phyloP scores from a whole-genome alignment of 2,113 vertebrate genomes.

The Halcyon malimbica region DNA sequence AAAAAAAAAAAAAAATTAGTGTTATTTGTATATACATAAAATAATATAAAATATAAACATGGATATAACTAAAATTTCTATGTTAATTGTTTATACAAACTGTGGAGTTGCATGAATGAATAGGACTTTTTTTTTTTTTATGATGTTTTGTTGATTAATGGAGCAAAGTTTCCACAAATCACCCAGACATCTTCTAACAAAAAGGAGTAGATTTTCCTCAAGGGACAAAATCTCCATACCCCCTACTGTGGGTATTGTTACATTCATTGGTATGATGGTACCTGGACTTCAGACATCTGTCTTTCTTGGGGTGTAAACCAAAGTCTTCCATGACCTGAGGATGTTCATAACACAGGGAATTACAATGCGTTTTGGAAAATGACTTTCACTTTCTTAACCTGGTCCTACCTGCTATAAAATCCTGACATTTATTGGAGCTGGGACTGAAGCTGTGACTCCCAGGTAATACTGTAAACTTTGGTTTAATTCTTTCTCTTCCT shows the following conservation, averaged over 20 bases:
- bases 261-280: not conserved
- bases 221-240: not conserved
- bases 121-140: not conserved
- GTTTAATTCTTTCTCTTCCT: not conserved
- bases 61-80: not conserved
- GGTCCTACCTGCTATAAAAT: not conserved
- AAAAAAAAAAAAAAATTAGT: rapidly evolving
- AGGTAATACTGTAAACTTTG: not conserved
- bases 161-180: not conserved
- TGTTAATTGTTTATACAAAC: not conserved
- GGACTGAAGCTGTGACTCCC: not conserved
- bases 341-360: not conserved
- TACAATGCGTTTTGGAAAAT: not conserved
- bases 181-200: not conserved
- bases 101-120: not conserved
- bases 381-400: not conserved
- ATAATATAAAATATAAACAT: not conserved
- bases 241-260: not conserved
- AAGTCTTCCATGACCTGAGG: not conserved
- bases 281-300: not conserved
- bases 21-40: not conserved
- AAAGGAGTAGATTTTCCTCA: not conserved
- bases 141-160: not conserved
- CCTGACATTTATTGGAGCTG: not conserved
- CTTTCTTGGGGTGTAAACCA: not conserved